Base-by-base conservation (phyloP, 2,797 vertebrate species). In the Sphenodon punctatus region DNA sequence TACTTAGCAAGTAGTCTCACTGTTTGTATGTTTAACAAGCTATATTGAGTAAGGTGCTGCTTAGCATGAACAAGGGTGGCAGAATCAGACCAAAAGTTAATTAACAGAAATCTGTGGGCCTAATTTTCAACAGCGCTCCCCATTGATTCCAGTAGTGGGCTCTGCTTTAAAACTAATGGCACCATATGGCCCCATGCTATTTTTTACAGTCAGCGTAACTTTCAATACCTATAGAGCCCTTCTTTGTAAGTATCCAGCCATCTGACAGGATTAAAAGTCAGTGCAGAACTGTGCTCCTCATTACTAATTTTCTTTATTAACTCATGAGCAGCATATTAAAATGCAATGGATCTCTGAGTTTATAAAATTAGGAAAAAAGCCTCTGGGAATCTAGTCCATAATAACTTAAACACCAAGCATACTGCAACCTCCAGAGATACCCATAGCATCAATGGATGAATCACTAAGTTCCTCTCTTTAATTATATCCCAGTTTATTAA, bases 221-320 rank as follows among this genome's bases (percentile, higher is more conserved):
- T 41, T 10, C 1, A 1, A 43, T 74, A 38, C 20, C 3, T 34
- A 2, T 10, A 65, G 39, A 68, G 13, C 15, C 58, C 61, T 61
- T 80, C 27, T 58, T 66, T 79, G 53, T 61, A 82, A 69, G 56
- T 23, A 76, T 32, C 19, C 7, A 30, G 4, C 36, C n/a, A 68
- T 55, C 9, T 51, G 46, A 76, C 79, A 73, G 66, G 0, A 70
- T 43, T 74, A 4, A 74, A 71, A 41, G 70, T 56, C 56, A 56
- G n/a, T 14, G 16, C 34, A 38, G n/a, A 39, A 67, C 70, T 13
- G 19, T 63, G 3, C 67, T 23, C 19, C 7, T 41, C 78, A 30
- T 67, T 59, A 70, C 10, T 75, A 60, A 49, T 64, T 64, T 85
- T 79, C 77, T 64, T 58, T 72, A 46, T 67, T 69, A 72, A 61